Conservation (phyloP, 1,140 invertebrate genomes). For the Frieseomelitta varia region DNA sequence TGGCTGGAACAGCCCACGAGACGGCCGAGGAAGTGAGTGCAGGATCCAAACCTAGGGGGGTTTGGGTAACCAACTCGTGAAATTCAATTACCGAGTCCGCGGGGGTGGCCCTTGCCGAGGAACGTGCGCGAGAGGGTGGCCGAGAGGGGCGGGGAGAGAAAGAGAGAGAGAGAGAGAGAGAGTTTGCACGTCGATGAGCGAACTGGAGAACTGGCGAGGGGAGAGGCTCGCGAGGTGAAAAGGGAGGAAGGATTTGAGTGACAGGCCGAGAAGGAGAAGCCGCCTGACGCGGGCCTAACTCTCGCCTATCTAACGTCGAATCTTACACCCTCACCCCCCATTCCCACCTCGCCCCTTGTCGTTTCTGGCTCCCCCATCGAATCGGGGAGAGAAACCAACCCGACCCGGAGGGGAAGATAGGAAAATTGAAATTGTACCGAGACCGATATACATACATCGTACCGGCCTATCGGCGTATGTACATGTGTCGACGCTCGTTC, state of each 20-base stretch:
- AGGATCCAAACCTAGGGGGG: conserved; percentile 63
- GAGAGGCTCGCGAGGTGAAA: conserved; percentile 61
- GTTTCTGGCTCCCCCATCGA: conserved; percentile 2
- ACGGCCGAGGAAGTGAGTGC: conserved; percentile 55
- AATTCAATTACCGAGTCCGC: conserved; percentile 82
- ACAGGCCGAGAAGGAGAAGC: conserved; percentile 67
- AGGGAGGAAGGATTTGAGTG: conserved; percentile 74
- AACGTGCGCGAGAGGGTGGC: conserved; percentile 58
- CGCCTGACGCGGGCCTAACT: conserved; percentile 60
- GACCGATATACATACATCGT: conserved; percentile 48
- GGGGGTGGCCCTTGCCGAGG: conserved; percentile 69
- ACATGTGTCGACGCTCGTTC: background rate
- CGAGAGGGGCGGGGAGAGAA: conserved; percentile 17
- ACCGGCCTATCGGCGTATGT: background rate
- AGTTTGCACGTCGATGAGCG: conserved; percentile 47
- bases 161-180: background rate
- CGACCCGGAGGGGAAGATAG: conserved; percentile 71
- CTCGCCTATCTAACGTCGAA: conserved; percentile 71
- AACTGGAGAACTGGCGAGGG: conserved; percentile 42
- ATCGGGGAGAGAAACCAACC: conserved; percentile 33
- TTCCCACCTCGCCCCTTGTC: background rate
- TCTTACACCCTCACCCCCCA: conserved; percentile 52
- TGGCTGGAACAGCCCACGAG: conserved; percentile 22
- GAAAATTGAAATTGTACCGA: conserved; percentile 74
- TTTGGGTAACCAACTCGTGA: conserved; percentile 82